Evolutionary conservation across 2,888 invertebrate genomes (phyloP).

Genomic region (Eupsilia transversa): DNA sequence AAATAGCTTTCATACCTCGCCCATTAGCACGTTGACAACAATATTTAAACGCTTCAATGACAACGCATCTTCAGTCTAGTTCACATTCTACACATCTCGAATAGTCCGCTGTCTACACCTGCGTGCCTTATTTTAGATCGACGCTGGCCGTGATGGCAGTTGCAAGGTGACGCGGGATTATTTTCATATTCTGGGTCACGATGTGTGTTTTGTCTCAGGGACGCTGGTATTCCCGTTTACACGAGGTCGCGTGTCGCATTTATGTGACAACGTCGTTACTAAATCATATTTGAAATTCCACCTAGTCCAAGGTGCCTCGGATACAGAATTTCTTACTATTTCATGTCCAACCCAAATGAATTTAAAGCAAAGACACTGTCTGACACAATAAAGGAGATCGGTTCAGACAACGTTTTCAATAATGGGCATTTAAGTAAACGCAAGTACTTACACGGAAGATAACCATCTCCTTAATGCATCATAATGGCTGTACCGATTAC

Average conservation of each 20-base stretch:
- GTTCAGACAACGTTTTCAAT: conserved; percentile 11
- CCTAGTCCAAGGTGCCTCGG: conserved; percentile 42
- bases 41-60: conserved; percentile 65
- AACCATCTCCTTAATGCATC: conserved; percentile 45
- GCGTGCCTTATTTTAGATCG: conserved; percentile 86
- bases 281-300: conserved; percentile 62
- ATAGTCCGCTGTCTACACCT: conserved; percentile 83
- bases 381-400: conserved; percentile 7
- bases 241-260: conserved; percentile 73
- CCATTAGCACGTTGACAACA: conserved; percentile 73
- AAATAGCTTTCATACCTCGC: conserved; percentile 71
- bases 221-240: conserved; percentile 78
- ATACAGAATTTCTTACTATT: conserved; percentile 27
- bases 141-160: conserved; percentile 82
- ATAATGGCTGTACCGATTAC: conserved; percentile 42
- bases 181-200: conserved; percentile 89
- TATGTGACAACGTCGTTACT: conserved; percentile 68
- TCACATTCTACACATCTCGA: conserved; percentile 78
- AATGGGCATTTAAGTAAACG: conserved; percentile 26
- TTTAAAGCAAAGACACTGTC: conserved; percentile 7
- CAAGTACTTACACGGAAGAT: conserved; percentile 36
- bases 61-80: conserved; percentile 62
- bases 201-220: conserved; percentile 86
- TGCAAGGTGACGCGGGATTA: conserved; percentile 88
- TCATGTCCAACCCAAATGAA: conserved; percentile 2